These are phyloP conservation scores for Myotis findleyi DNA, from an alignment of 2,797 vertebrate species.

Conservation along the genomic window DNA sequence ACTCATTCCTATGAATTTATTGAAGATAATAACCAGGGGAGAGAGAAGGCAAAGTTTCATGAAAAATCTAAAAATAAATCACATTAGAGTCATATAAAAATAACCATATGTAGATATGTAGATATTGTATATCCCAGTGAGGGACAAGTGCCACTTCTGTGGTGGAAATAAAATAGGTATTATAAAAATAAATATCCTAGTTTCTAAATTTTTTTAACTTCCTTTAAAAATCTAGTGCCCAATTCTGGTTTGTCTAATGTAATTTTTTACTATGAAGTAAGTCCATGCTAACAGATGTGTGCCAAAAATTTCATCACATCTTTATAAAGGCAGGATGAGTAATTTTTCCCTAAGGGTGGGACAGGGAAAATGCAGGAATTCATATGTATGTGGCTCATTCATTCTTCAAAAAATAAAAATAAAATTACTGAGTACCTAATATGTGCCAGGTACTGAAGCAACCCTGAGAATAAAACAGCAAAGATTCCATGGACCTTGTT, in stretches of 20 bases:
- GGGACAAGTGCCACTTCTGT: neutral
- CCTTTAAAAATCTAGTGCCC: neutral
- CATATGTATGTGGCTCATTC: neutral
- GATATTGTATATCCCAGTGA: neutral
- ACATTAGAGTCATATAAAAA: slow-evolving; percentile 14
- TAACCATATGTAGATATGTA: neutral
- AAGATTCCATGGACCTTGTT: neutral
- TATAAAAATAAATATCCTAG: slow-evolving; percentile 14
- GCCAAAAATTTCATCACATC: neutral
- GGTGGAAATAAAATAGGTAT: neutral
- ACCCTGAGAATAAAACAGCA: neutral
- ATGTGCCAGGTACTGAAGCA: neutral
- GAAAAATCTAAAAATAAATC: slow-evolving; percentile 52
- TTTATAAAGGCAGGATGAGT: slow-evolving; percentile 37
- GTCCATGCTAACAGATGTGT: neutral
- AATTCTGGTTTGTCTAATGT: neutral
- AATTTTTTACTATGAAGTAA: slow-evolving; percentile 28
- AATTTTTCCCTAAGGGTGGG: neutral
- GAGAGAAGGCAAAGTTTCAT: neutral
- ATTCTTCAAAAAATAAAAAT: slow-evolving; percentile 17
- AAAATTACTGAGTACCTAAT: neutral
- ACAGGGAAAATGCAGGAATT: neutral
- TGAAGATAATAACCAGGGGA: neutral
- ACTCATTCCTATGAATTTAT: neutral
- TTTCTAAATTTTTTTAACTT: slow-evolving; percentile 9